Evolutionary conservation across 2,888 invertebrate species (phyloP).

Genomic region (Macaria liturata): DNA sequence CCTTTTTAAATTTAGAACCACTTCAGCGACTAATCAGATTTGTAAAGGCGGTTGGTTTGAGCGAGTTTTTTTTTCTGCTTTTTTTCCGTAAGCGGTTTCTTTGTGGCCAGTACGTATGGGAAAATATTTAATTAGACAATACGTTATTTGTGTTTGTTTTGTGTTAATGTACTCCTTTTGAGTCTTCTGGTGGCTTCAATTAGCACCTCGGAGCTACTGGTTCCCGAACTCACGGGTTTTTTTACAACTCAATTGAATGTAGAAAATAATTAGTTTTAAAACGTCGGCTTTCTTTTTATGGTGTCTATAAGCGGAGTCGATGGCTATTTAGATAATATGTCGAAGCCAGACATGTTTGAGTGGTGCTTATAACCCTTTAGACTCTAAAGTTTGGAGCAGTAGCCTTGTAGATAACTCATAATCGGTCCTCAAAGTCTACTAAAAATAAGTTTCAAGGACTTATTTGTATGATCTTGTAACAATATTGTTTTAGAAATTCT

Average conservation of each 20-base stretch:
- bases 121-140: conserved; percentile 83
- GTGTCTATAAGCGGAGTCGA: conserved; percentile 48
- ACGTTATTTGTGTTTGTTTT: conserved; percentile 81
- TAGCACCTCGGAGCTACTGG: conserved; percentile 73
- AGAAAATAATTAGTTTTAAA: conserved; percentile 41
- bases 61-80: conserved; percentile 33
- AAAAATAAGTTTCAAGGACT: conserved; percentile 19
- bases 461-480: too few relatives aligned
- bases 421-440: conserved; percentile 52
- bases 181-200: conserved; percentile 65
- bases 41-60: conserved; percentile 70
- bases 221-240: conserved; percentile 52
- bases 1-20: conserved; percentile 80
- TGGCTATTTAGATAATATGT: conserved; percentile 65
- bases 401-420: conserved; percentile 58
- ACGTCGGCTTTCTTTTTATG: conserved; percentile 42
- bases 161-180: conserved; percentile 79
- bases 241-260: conserved; percentile 70
- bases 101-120: conserved; percentile 71
- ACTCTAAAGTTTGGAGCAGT: conserved; percentile 31
- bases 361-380: conserved; percentile 70
- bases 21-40: conserved; percentile 77
- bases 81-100: conserved; percentile 61
- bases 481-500: too few relatives aligned
- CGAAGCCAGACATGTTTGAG: conserved; percentile 42